Percentiles rank a stretch among this genome's conserved stretches.
Evolutionary conservation across 2,113 vertebrate genomes (phyloP).

Genomic region (Oxyura jamaicensis): DNA sequence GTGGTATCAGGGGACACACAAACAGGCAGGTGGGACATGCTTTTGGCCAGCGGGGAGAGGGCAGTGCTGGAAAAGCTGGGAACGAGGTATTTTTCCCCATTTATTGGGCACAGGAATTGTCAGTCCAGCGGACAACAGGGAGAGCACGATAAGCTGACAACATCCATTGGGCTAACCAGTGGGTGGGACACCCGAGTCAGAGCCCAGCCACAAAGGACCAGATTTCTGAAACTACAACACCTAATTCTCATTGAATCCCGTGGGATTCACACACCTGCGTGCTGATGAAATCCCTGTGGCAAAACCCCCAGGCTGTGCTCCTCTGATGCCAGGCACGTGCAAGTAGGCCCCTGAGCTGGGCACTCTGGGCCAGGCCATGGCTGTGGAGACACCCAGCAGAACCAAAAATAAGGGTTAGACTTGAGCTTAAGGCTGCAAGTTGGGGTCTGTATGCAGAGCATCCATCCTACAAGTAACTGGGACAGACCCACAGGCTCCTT

Average conservation of each 20-base stretch:
- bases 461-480: neutral
- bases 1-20: neutral
- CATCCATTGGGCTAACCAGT: neutral
- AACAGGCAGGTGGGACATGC: neutral
- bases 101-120: neutral
- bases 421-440: neutral
- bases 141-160: neutral
- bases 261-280: neutral
- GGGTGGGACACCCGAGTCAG: neutral
- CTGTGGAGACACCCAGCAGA: fast-evolving
- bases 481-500: neutral
- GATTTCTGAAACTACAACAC: neutral
- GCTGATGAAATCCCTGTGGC: neutral
- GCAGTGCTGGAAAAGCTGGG: neutral
- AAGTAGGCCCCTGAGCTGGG: neutral
- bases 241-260: neutral
- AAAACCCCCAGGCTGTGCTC: neutral
- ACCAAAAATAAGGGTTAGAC: neutral
- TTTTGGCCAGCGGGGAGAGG: neutral
- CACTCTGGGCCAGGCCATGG: neutral
- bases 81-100: neutral
- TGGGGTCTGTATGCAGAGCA: neutral
- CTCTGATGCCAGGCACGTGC: neutral
- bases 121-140: fast-evolving
- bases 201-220: neutral